These are phyloP conservation scores for Butorides virescens DNA, from an alignment of 2,113 vertebrate genomes.

Conservation along the genomic window DNA sequence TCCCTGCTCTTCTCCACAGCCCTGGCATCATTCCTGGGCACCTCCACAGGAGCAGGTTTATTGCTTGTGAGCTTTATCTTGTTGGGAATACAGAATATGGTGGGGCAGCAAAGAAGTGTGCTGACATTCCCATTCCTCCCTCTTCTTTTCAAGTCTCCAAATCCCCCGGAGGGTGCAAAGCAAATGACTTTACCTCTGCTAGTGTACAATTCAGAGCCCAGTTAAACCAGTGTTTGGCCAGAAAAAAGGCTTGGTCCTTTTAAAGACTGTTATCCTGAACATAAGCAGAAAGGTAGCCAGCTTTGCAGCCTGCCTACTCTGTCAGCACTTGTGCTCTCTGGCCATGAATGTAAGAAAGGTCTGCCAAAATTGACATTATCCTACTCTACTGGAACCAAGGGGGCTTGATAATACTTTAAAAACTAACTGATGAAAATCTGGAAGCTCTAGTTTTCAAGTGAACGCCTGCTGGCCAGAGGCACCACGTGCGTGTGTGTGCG, in stretches of 20 bases:
- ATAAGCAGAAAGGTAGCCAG: neutral
- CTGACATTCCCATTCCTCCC: neutral
- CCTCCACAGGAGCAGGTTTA: neutral
- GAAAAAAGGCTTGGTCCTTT: neutral
- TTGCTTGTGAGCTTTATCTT: neutral
- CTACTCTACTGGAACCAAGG: neutral
- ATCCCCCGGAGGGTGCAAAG: neutral
- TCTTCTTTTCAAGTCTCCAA: neutral
- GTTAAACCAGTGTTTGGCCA: neutral
- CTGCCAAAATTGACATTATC: conserved; percentile 40
- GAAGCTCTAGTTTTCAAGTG: conserved; percentile 24
- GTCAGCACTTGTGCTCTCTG: neutral
- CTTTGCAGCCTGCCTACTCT: neutral
- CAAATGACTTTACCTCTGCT: neutral
- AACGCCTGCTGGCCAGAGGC: conserved; percentile 1
- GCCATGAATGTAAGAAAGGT: neutral
- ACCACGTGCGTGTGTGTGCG: rapidly evolving
- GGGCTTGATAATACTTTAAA: conserved; percentile 25
- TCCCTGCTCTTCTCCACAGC: neutral
- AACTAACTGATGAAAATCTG: conserved; percentile 22
- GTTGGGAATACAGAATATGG: neutral
- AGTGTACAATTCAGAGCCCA: neutral
- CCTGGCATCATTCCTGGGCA: neutral
- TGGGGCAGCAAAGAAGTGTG: neutral
- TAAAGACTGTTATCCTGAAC: neutral